Evolutionary conservation across 2,113 vertebrate species (phyloP), one percentile per base, ranked within the genome.

Genomic region (Phasianus colchicus): DNA sequence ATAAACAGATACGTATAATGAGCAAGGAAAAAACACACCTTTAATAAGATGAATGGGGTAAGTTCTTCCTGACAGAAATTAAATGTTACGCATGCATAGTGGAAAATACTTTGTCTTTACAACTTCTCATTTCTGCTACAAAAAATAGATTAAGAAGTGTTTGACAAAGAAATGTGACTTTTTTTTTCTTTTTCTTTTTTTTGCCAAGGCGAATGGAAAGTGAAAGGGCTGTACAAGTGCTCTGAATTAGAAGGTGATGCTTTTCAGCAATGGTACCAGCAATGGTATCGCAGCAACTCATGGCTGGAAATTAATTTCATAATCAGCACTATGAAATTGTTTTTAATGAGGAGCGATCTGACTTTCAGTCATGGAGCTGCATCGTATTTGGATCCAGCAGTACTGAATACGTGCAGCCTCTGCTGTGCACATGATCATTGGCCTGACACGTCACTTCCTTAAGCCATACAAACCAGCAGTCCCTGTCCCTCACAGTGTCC

Each of bases 1-100:
- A 85, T 21, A 66, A 88, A 64, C 10, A 47, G 65, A 45, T 40
- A 45, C 43, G 21, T 81, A 50, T 64, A 87, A 89, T 40, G 54
- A 84, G 40, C 52, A 93, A 81, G 74, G 83, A 22, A 77, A 80
- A 76, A 89, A 50, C 61, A 38, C 54, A 32, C 45, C 70, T 84
- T 65, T 87, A 88, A 24, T 52, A 15, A 87, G 48, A 79, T 17
- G 10, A 71, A 69, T 12, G 19, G 48, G 25, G 40, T 65, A 55
- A 52, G 48, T 47, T 67, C 14, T 60, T 74, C 84, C 12, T 8
- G 38, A 78, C 1, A 1, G 50, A 74, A 65, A 67, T 58, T 29
- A 75, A 67, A 42, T 30, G 34, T 47, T 67, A 2, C 1, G 19
- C 17, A 6, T 18, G 32, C 52, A 8, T 2, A 36, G 73, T 52